Percentiles rank a stretch among this genome's conserved stretches.
These are phyloP conservation scores for Dynastes hyllus DNA, from an alignment of 2,888 invertebrate genomes.

Conservation along the genomic window DNA sequence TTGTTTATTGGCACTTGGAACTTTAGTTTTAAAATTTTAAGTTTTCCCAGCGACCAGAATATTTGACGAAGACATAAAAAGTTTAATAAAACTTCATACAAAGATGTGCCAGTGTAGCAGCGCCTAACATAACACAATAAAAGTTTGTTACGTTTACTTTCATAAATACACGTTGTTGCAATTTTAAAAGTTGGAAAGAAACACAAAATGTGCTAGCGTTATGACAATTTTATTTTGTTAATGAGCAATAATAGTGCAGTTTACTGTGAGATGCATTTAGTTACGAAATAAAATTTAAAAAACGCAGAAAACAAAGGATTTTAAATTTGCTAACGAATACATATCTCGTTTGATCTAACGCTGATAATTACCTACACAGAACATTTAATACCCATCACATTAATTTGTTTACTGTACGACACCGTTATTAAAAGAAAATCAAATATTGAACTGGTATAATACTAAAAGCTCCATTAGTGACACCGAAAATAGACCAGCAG, in stretches of 20 bases:
- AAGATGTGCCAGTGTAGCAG: conserved; percentile 23
- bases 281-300: too few species aligned
- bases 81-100: conserved; percentile 50
- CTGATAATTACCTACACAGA: background rate
- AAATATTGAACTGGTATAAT: conserved; percentile 32
- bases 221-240: background rate
- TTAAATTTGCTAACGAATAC: too few species aligned
- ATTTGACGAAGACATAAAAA: conserved; percentile 46
- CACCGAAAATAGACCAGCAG: conserved; percentile 41
- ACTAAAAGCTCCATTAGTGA: conserved; percentile 43
- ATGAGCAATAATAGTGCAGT: background rate
- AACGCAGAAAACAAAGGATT: too few species aligned
- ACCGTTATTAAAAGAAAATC: conserved; percentile 16
- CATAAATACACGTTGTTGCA: conserved; percentile 20
- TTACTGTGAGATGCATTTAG: too few species aligned
- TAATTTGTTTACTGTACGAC: background rate
- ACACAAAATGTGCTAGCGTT: background rate
- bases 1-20: conserved; percentile 42
- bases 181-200: conserved; percentile 11
- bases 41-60: conserved; percentile 40
- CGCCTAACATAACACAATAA: conserved; percentile 25
- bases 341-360: too few species aligned
- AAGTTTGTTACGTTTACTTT: conserved; percentile 34
- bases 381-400: background rate
- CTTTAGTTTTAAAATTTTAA: conserved; percentile 44